Percentiles rank a stretch among this genome's conserved stretches.
phyloP scores from a whole-genome alignment of 2,113 vertebrate species.

The Crypturellus undulatus region DNA sequence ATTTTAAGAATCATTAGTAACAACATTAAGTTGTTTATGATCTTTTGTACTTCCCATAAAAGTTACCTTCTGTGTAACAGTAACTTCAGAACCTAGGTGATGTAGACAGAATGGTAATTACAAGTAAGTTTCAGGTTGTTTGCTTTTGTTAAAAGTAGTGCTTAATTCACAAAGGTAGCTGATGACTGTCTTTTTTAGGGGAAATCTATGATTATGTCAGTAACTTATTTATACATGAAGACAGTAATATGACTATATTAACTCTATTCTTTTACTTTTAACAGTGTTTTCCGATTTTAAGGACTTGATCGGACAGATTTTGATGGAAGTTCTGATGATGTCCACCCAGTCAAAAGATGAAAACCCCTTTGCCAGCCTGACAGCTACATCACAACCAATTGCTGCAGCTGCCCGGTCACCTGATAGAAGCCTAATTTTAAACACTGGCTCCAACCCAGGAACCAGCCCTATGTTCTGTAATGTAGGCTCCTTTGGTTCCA shows the following conservation, averaged over 20 bases:
- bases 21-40: neutral
- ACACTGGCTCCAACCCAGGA: constrained; percentile 87
- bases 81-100: neutral
- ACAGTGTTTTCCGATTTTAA: constrained; percentile 96
- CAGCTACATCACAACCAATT: constrained; percentile 95
- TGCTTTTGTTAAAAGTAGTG: neutral
- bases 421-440: constrained; percentile 87
- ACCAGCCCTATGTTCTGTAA: constrained; percentile 91
- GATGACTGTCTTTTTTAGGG: neutral
- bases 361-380: constrained; percentile 97
- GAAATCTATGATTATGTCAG: neutral
- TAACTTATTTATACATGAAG: neutral
- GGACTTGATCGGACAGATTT: constrained; percentile 97
- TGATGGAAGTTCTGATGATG: constrained; percentile 99
- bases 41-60: neutral
- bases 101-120: neutral
- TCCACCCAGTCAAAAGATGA: constrained; percentile 92
- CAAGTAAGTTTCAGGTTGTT: neutral
- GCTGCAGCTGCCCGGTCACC: constrained; percentile 89
- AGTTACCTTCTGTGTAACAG: neutral
- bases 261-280: constrained; percentile 4
- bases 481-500: constrained; percentile 90
- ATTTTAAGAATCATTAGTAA: neutral
- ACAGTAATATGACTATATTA: neutral
- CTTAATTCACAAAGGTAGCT: neutral